phyloP scores from a whole-genome alignment of 2,113 vertebrate species.

The Heliornis fulica region DNA sequence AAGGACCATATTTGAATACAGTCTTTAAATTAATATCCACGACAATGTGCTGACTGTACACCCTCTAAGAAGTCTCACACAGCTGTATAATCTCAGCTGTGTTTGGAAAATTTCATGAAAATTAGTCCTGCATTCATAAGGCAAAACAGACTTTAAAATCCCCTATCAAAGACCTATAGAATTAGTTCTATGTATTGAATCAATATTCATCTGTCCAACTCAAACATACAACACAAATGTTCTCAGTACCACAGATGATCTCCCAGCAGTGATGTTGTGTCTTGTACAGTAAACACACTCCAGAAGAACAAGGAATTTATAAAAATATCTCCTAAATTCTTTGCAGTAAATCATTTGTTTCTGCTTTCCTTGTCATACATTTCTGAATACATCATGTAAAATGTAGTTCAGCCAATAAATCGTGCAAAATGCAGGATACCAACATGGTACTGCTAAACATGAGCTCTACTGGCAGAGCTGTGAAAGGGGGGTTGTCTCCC shows the following conservation, averaged over 20 bases:
- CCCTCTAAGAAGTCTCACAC: neutral
- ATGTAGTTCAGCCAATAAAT: neutral
- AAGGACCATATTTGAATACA: neutral
- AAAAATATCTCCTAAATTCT: neutral
- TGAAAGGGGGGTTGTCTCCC: neutral
- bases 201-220: neutral
- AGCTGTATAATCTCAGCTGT: neutral
- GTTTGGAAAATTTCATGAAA: neutral
- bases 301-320: neutral
- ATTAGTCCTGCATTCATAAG: accelerated
- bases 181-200: neutral
- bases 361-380: neutral
- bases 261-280: neutral
- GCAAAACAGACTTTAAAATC: neutral
- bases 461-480: neutral
- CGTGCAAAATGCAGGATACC: neutral
- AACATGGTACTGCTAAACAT: accelerated
- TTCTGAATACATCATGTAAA: neutral
- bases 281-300: neutral
- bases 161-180: neutral
- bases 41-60: neutral
- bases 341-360: neutral
- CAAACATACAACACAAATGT: neutral
- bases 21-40: neutral
- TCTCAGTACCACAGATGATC: neutral